Evolutionary conservation across 2,888 invertebrate genomes (phyloP).

Genomic region (Drosophila setosimentum): DNA sequence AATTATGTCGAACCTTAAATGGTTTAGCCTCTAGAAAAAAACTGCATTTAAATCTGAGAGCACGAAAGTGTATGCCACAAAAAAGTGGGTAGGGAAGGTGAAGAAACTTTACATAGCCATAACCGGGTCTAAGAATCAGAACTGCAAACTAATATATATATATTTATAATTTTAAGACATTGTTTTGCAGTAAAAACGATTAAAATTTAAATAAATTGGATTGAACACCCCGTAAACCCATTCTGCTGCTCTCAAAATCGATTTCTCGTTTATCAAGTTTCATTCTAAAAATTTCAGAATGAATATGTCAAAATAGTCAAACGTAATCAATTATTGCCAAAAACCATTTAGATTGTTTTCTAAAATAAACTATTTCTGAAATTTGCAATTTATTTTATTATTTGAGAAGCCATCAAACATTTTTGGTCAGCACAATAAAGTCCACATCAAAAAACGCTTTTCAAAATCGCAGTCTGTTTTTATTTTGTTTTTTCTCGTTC

Average conservation of each 20-base stretch:
- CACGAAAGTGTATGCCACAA: too few relatives aligned
- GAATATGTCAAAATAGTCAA: neutral
- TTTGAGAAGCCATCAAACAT: constrained; percentile 1
- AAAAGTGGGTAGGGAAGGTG: too few relatives aligned
- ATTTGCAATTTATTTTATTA: neutral
- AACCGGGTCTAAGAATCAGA: too few relatives aligned
- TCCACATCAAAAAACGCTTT: constrained; percentile 63
- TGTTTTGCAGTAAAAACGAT: too few relatives aligned
- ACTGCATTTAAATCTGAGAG: too few relatives aligned
- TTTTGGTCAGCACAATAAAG: constrained; percentile 31
- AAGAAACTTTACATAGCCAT: too few relatives aligned
- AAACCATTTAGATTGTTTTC: neutral
- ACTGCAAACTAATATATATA: too few relatives aligned
- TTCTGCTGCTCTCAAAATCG: neutral
- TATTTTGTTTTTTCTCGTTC: constrained; percentile 4
- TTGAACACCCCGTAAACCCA: too few relatives aligned
- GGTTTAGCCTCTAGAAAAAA: too few relatives aligned
- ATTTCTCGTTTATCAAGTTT: neutral
- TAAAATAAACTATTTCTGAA: neutral
- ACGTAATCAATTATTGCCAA: neutral
- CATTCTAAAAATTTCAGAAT: neutral
- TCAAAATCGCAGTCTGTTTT: constrained; percentile 28
- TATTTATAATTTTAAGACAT: too few relatives aligned
- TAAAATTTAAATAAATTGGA: too few relatives aligned
- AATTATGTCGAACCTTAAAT: too few relatives aligned